These are phyloP conservation scores for Latrodectus hesperus DNA, from an alignment of 2,888 invertebrate species.

Conservation along the genomic window DNA sequence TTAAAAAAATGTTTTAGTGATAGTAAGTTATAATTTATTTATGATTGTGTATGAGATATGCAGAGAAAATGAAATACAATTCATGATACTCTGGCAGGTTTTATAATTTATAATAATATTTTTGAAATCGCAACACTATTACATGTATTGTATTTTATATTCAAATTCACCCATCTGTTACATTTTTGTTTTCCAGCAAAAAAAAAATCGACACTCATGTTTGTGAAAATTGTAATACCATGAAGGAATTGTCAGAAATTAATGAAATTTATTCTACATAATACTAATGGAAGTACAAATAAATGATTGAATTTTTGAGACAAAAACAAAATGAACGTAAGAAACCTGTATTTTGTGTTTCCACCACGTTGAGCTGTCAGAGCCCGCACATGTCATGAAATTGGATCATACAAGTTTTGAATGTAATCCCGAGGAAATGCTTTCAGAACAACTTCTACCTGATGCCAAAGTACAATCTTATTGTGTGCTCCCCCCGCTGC, in stretches of 20 bases:
- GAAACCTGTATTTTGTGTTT: slow-evolving; percentile 4
- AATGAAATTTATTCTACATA: slow-evolving; percentile 4
- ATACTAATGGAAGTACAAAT: not conserved
- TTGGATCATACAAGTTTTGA: not conserved
- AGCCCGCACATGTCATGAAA: not conserved
- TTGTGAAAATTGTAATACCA: not conserved
- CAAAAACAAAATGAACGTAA: not conserved
- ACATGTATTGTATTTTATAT: too few relatives aligned
- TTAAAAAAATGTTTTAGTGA: too few relatives aligned
- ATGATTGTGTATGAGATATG: too few relatives aligned
- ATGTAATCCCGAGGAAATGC: not conserved
- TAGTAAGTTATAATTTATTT: too few relatives aligned
- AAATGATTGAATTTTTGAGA: not conserved
- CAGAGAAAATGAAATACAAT: too few relatives aligned
- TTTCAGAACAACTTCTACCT: not conserved
- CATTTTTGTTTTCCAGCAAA: too few relatives aligned
- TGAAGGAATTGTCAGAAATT: not conserved
- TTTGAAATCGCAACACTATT: too few relatives aligned
- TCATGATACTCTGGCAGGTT: too few relatives aligned
- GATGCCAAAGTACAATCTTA: not conserved
- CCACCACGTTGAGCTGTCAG: not conserved
- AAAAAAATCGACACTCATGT: not conserved
- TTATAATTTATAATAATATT: too few relatives aligned
- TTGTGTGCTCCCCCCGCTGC: not conserved
- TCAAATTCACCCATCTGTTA: too few relatives aligned